A percentile compares a stretch with the other conserved stretches of the same genome.
These are phyloP conservation scores for Drosophila formosana DNA, from an alignment of 2,888 invertebrate genomes.

Conservation along the genomic window DNA sequence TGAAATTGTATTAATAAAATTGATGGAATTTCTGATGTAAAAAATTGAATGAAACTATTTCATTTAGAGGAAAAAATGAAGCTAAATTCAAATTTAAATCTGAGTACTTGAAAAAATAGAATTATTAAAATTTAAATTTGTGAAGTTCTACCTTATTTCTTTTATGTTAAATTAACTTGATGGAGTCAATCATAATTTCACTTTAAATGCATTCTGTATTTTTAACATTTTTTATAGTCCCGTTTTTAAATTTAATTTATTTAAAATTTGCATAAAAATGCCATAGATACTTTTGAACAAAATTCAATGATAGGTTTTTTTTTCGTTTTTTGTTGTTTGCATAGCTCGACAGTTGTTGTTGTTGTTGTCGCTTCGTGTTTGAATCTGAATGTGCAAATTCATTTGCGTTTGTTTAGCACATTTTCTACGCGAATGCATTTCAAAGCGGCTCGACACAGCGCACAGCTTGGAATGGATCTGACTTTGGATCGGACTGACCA, in stretches of 20 bases:
- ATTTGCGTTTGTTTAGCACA: constrained; percentile 76
- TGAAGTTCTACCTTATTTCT: too few relatives aligned
- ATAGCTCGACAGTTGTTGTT: constrained; percentile 35
- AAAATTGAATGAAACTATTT: not conserved
- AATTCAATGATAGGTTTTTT: constrained; percentile 29
- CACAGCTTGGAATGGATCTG: constrained; percentile 16
- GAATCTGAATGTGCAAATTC: constrained; percentile 75
- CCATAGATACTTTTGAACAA: constrained; percentile 15
- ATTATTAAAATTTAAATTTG: not conserved
- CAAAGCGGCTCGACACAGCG: constrained; percentile 10
- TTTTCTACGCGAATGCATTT: constrained; percentile 66
- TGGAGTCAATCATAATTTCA: too few relatives aligned
- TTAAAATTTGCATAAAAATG: not conserved
- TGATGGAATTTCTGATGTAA: too few relatives aligned
- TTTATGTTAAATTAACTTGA: too few relatives aligned
- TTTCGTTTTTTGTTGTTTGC: constrained; percentile 19
- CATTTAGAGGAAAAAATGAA: too few relatives aligned
- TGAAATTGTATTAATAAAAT: too few relatives aligned
- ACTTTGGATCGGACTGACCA: constrained; percentile 21
- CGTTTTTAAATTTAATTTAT: too few relatives aligned
- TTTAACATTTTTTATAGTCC: too few relatives aligned
- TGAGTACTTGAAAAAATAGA: too few relatives aligned
- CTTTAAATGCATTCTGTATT: too few relatives aligned
- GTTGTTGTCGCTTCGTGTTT: constrained; percentile 64
- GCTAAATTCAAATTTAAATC: too few relatives aligned